phyloP scores from a whole-genome alignment of 2,797 vertebrate genomes.

The Myotis myotis region DNA sequence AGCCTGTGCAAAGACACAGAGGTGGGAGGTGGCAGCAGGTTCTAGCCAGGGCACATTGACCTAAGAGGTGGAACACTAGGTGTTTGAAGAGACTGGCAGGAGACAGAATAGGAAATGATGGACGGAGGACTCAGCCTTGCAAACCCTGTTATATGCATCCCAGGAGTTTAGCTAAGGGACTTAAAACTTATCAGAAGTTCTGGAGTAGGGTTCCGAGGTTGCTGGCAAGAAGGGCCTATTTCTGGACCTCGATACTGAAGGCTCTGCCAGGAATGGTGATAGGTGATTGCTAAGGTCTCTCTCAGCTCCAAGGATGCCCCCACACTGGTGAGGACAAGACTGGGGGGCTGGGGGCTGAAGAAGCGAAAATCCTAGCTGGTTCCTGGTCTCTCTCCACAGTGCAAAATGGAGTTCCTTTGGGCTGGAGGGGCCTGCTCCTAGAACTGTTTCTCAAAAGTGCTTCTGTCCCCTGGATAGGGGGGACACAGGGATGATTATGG shows the following conservation, averaged over 20 bases:
- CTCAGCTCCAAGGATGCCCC: neutral
- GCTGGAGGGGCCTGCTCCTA: neutral
- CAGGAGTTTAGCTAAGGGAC: neutral
- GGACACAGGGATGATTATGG: neutral
- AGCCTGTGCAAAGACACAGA: neutral
- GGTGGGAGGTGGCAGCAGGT: neutral
- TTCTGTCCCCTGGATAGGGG: neutral
- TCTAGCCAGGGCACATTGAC: neutral
- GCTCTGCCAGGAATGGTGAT: neutral
- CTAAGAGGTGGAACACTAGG: neutral
- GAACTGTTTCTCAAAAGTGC: neutral
- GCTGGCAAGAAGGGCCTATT: neutral
- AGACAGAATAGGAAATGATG: neutral
- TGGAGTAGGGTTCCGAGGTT: neutral
- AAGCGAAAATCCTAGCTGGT: neutral
- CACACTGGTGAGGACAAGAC: neutral
- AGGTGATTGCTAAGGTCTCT: neutral
- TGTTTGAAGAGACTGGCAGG: neutral
- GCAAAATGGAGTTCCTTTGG: neutral
- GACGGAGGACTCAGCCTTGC: neutral
- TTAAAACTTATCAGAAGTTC: neutral
- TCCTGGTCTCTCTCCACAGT: neutral
- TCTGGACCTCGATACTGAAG: neutral
- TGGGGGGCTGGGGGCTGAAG: rapidly evolving
- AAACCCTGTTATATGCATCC: neutral